These are phyloP conservation scores for Buceros bicornis DNA, from an alignment of 2,797 vertebrate species.

Conservation along the genomic window DNA sequence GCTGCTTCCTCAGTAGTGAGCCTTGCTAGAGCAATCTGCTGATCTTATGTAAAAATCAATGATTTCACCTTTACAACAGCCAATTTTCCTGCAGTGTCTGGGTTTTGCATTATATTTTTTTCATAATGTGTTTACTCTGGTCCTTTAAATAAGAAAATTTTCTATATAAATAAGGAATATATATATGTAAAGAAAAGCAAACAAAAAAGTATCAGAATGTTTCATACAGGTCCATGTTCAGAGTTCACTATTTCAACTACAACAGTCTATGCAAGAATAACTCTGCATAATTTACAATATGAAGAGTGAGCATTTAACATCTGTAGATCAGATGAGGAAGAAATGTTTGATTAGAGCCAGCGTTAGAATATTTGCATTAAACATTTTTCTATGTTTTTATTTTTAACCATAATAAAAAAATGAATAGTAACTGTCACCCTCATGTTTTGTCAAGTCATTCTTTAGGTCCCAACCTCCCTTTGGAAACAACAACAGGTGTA, in stretches of 20 bases:
- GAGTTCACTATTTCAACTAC: not conserved
- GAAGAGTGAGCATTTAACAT: not conserved
- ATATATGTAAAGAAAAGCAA: not conserved
- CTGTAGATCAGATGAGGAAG: not conserved
- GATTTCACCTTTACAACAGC: not conserved
- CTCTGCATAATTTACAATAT: fast-evolving
- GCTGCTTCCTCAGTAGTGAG: not conserved
- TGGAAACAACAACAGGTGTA: not conserved
- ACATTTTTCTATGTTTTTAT: not conserved
- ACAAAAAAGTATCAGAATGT: not conserved
- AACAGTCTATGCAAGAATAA: not conserved
- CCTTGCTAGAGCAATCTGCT: constrained; percentile 4
- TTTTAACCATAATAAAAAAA: not conserved
- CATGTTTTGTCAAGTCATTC: not conserved
- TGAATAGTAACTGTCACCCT: not conserved
- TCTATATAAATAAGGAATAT: not conserved
- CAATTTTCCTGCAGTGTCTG: not conserved
- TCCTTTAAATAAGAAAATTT: not conserved
- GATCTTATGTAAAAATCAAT: constrained; percentile 13
- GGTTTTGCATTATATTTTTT: not conserved
- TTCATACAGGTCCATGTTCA: not conserved
- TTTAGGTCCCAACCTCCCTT: not conserved
- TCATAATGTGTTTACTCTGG: not conserved
- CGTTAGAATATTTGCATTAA: not conserved
- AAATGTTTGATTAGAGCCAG: not conserved